Percentiles rank a stretch among this genome's conserved stretches.
Conservation (phyloP, 2,797 vertebrate species). For the Synaphobranchus kaupii region DNA sequence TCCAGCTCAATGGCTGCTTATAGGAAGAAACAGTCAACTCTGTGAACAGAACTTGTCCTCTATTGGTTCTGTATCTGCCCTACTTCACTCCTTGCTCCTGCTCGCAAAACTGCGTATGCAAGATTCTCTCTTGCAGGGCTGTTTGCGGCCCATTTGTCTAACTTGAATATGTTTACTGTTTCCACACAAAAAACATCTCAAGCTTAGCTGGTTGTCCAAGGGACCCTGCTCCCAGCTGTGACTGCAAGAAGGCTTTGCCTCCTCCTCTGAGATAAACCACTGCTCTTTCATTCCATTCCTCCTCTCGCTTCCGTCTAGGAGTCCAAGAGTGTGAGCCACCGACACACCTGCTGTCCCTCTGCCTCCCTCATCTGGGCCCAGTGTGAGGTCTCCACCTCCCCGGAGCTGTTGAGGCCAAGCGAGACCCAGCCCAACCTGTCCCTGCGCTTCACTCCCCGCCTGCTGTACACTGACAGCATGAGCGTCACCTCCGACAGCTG, state of each 20-base stretch:
- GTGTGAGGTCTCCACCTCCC: constrained; percentile 91
- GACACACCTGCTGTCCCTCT: constrained; percentile 92
- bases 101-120: background rate
- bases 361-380: constrained; percentile 96
- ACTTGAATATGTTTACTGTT: background rate
- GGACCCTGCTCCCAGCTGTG: background rate
- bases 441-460: constrained; percentile 86
- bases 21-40: background rate
- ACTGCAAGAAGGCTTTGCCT: background rate
- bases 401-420: constrained; percentile 91
- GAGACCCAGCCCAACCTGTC: constrained; percentile 94
- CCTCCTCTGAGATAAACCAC: background rate
- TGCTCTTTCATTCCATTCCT: background rate
- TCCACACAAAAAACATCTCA: background rate
- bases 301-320: constrained; percentile 65
- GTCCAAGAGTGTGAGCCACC: constrained; percentile 90
- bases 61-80: background rate
- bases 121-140: background rate
- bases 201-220: background rate
- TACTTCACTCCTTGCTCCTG: background rate
- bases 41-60: background rate
- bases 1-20: background rate
- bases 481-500: constrained; percentile 96
- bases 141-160: background rate
- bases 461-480: constrained; percentile 89